Conservation (phyloP, 2,888 invertebrate species). For the Pegoplata infirma region DNA sequence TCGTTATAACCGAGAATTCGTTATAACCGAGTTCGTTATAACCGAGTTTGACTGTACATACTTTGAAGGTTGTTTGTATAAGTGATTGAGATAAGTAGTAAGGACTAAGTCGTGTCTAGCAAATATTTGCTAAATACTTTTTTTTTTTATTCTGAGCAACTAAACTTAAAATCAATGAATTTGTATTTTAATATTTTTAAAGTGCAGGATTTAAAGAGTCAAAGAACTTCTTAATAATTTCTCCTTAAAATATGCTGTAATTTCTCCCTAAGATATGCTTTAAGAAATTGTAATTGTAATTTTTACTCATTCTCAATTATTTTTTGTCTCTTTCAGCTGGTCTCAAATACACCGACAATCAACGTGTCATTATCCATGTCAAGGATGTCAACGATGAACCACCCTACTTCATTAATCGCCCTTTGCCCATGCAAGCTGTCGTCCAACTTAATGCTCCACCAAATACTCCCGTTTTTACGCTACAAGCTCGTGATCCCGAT, state of each 20-base stretch:
- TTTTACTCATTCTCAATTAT: too few relatives aligned
- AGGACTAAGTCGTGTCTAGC: not conserved
- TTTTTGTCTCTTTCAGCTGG: slow-evolving; percentile 70
- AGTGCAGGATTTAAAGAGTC: too few relatives aligned
- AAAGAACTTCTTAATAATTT: not conserved
- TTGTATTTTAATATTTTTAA: too few relatives aligned
- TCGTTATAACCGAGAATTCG: too few relatives aligned
- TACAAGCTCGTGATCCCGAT: slow-evolving; percentile 97
- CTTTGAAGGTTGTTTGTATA: not conserved
- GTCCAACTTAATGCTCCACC: slow-evolving; percentile 97
- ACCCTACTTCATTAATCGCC: slow-evolving; percentile 96
- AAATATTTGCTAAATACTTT: too few relatives aligned
- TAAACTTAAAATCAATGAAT: too few relatives aligned
- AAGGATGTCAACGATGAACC: slow-evolving; percentile 98
- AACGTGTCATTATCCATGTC: slow-evolving; percentile 95
- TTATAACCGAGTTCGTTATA: too few relatives aligned
- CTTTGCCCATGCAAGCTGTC: slow-evolving; percentile 97
- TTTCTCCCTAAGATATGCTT: too few relatives aligned
- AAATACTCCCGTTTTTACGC: slow-evolving; percentile 97
- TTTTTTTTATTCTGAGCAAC: too few relatives aligned
- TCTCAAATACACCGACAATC: slow-evolving; percentile 90
- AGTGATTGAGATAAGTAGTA: not conserved
- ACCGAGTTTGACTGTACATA: too few relatives aligned
- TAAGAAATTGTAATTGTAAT: too few relatives aligned
- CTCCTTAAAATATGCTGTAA: not conserved